A percentile compares a stretch with the other conserved stretches of the same genome.
Evolutionary conservation across 2,888 invertebrate species (phyloP).

Genomic region (Eueremaeus valkanovi): DNA sequence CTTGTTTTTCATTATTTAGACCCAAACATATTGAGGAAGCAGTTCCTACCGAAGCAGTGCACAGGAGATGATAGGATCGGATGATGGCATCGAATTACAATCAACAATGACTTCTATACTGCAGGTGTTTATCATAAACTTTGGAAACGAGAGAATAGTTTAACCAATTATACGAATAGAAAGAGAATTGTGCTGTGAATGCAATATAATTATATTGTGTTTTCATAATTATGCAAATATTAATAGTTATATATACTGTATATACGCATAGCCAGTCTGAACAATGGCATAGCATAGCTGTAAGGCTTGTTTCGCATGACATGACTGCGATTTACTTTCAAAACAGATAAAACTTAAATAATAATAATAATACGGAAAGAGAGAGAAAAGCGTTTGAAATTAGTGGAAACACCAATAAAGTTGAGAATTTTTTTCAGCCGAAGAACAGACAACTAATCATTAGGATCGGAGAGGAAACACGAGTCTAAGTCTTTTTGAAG

Average conservation of each 20-base stretch:
- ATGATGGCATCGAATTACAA: not conserved
- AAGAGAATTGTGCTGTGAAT: not conserved
- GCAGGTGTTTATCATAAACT: conserved; percentile 3
- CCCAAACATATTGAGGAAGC: not conserved
- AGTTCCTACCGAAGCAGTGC: not conserved
- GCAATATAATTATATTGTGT: conserved; percentile 11
- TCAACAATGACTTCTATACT: not conserved
- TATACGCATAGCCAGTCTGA: too few relatives aligned
- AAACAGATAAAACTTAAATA: too few relatives aligned
- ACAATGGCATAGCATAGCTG: not conserved
- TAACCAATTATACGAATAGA: not conserved
- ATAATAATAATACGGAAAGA: not conserved
- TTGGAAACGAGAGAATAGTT: not conserved
- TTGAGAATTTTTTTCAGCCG: not conserved
- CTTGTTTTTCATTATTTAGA: not conserved
- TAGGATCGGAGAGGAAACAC: not conserved
- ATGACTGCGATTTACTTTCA: not conserved
- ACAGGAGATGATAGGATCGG: not conserved
- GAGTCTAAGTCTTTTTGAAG: not conserved
- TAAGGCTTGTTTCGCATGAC: conserved; percentile 21
- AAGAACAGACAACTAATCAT: not conserved
- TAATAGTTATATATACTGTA: conserved; percentile 2
- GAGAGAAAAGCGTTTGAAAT: not conserved
- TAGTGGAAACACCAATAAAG: conserved; percentile 18
- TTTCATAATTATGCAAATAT: conserved; percentile 10